A percentile compares a stretch with the other conserved stretches of the same genome.
phyloP scores from a whole-genome alignment of 53 echinoderm and acorn worm species.

The Echinometra lucunter region DNA sequence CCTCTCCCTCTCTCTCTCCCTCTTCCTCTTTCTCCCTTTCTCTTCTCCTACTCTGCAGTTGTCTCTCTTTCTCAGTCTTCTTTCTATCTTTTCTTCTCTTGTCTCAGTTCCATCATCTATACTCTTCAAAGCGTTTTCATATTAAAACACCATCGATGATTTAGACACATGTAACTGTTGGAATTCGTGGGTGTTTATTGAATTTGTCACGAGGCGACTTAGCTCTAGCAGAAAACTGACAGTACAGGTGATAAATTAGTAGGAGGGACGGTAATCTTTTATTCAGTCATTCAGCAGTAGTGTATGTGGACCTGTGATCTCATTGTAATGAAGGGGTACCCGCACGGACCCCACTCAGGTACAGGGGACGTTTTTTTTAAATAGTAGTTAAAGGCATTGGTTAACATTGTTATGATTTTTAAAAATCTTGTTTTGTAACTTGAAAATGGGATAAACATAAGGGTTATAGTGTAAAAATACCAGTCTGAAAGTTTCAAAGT shows the following conservation, averaged over 20 bases:
- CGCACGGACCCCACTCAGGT: background rate
- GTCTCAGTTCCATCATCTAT: background rate
- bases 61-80: background rate
- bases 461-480: no score
- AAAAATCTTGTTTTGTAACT: no score
- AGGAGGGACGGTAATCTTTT: background rate
- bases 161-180: background rate
- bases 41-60: background rate
- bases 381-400: no score
- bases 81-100: background rate
- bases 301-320: background rate
- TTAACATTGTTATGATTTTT: no score
- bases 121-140: background rate
- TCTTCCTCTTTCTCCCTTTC: background rate
- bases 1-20: background rate
- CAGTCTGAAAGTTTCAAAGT: no score
- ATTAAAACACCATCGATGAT: background rate
- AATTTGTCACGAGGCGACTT: constrained; percentile 29
- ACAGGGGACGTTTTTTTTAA: background rate
- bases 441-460: no score
- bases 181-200: constrained; percentile 23
- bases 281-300: constrained; percentile 1
- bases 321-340: background rate
- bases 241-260: background rate
- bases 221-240: background rate